These are phyloP conservation scores for Strix occidentalis DNA, from an alignment of 2,797 vertebrate species.

Conservation along the genomic window DNA sequence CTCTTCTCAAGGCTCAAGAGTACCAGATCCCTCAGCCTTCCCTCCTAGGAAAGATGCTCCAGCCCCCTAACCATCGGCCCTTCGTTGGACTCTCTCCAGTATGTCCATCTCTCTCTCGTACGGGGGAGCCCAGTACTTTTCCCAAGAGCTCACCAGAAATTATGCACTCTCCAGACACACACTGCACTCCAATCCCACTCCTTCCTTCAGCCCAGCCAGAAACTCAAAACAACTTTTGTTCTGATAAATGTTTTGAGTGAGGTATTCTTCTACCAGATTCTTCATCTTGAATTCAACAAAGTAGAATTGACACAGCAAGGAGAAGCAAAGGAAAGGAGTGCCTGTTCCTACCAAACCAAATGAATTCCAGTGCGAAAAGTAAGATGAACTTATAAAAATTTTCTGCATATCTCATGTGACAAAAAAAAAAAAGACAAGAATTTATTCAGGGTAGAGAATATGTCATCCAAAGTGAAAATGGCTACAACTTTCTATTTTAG, in stretches of 20 bases:
- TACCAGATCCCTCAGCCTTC: not conserved
- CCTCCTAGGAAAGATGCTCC: not conserved
- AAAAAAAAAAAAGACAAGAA: not conserved
- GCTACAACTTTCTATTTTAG: not conserved
- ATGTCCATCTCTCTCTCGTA: not conserved
- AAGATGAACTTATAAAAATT: not conserved
- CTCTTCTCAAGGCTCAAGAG: not conserved
- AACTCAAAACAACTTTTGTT: not conserved
- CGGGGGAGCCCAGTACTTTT: not conserved
- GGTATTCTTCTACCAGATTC: not conserved
- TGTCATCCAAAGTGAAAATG: not conserved
- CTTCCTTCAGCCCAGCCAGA: not conserved
- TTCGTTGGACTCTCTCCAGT: not conserved
- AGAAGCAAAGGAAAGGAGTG: constrained; percentile 52
- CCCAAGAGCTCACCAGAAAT: not conserved
- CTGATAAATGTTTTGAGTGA: not conserved
- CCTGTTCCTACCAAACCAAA: not conserved
- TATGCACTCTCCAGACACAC: not conserved
- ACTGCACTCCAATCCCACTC: not conserved
- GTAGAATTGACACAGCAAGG: not conserved
- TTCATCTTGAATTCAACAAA: not conserved
- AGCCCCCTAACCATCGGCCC: not conserved
- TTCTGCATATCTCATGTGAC: not conserved
- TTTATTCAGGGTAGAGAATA: not conserved
- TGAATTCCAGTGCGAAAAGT: not conserved